phyloP scores from a whole-genome alignment of 92 coral and sea anemone genomes.

The Umimayanthus chanpuru region DNA sequence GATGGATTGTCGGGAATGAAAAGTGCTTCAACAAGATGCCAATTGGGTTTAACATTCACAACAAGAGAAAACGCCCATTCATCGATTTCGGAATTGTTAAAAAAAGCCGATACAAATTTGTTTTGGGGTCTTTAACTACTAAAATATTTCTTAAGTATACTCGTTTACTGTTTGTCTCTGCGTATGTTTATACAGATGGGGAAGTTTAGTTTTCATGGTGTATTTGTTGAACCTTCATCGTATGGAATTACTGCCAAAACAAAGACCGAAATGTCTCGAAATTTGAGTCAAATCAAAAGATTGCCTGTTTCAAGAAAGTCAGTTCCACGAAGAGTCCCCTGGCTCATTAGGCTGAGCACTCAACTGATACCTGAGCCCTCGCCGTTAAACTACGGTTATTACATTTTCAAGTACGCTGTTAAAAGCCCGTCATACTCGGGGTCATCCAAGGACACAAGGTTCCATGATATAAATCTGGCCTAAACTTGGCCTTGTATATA shows the following conservation, averaged over 20 bases:
- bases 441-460: too few relatives aligned
- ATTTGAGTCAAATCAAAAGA: too few relatives aligned
- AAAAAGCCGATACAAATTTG: too few relatives aligned
- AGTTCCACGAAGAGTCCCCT: not conserved
- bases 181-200: slow-evolving; percentile 19
- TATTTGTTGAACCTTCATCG: not conserved
- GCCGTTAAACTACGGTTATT: too few relatives aligned
- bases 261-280: not conserved
- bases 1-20: slow-evolving; percentile 25
- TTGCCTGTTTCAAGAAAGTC: not conserved
- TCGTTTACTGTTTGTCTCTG: not conserved
- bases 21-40: not conserved
- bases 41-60: not conserved
- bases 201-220: slow-evolving; percentile 1
- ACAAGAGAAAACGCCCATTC: not conserved
- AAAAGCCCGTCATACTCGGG: too few relatives aligned
- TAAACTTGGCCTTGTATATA: too few relatives aligned
- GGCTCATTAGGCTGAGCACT: not conserved
- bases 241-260: not conserved
- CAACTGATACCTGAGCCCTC: not conserved
- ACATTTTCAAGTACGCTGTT: too few relatives aligned
- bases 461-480: too few relatives aligned
- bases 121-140: not conserved
- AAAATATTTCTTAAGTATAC: not conserved
- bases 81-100: not conserved